phyloP scores from a whole-genome alignment of 2,888 invertebrate genomes.

The Agrochola lychnidis region DNA sequence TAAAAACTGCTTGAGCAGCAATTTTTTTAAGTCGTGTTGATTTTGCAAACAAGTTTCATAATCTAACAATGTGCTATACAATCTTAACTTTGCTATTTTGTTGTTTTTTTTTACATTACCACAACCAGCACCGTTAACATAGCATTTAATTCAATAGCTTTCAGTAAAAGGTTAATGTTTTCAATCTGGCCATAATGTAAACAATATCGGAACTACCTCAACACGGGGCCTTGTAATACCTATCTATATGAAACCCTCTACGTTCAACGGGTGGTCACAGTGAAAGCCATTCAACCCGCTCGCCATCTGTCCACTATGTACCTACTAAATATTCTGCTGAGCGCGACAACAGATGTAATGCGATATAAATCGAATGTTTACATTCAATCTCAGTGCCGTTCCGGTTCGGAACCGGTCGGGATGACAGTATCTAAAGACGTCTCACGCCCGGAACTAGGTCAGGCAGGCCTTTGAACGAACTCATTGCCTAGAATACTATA shows the following conservation, averaged over 20 bases:
- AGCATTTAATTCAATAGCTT: background rate
- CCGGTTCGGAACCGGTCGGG: constrained; percentile 47
- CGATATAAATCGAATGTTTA: constrained; percentile 60
- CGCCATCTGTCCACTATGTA: constrained; percentile 44
- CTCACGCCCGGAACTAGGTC: constrained; percentile 61
- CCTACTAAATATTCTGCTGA: constrained; percentile 54
- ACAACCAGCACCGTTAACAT: background rate
- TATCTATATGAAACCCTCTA: background rate
- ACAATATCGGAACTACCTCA: constrained; percentile 19
- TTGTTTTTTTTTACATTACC: background rate
- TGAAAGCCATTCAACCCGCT: constrained; percentile 30
- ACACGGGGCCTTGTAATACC: constrained; percentile 9
- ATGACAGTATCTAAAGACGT: constrained; percentile 55
- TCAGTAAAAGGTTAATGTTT: constrained; percentile 1
- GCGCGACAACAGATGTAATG: constrained; percentile 36
- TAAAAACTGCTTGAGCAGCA: background rate
- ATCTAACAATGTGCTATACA: background rate
- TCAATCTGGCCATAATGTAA: constrained; percentile 28
- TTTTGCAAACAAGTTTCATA: too few species aligned
- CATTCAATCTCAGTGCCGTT: constrained; percentile 49
- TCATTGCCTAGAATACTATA: constrained; percentile 33
- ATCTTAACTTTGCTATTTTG: background rate
- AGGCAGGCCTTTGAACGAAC: constrained; percentile 59
- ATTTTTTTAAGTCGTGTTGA: too few species aligned
- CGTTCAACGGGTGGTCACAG: constrained; percentile 38